Evolutionary conservation across 35 echinoderm and acorn worm genomes (phyloP).

Genomic region (Nesometra sesokonis): DNA sequence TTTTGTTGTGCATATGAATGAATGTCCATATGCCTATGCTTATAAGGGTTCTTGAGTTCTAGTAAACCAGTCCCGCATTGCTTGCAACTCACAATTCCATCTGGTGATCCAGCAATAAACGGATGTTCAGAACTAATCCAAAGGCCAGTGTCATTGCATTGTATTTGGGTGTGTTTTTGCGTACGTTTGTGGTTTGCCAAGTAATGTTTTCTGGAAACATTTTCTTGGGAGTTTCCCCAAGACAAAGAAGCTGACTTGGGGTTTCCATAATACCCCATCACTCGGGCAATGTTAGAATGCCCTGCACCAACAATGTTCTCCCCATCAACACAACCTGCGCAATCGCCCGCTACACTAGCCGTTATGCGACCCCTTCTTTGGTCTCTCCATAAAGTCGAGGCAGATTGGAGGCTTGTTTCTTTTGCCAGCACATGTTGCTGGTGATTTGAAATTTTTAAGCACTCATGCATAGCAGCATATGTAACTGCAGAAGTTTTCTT

Average conservation of each 20-base stretch:
- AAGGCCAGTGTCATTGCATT: constrained; percentile 29
- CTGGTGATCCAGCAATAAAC: constrained; percentile 35
- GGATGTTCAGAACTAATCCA: constrained; percentile 23
- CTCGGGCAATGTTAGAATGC: not conserved
- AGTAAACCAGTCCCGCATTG: constrained; percentile 29
- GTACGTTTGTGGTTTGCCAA: constrained; percentile 23
- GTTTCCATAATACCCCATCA: not conserved
- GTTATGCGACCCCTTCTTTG: not conserved
- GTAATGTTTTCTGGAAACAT: constrained; percentile 4
- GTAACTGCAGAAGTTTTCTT: not conserved
- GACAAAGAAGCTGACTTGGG: not conserved
- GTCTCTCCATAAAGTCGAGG: not conserved
- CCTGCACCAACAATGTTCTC: not conserved
- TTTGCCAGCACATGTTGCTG: not conserved
- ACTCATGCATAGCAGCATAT: too few relatives aligned
- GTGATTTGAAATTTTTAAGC: too few relatives aligned
- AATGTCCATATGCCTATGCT: constrained; percentile 15
- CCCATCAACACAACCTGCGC: not conserved
- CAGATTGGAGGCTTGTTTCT: not conserved
- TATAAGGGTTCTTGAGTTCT: constrained; percentile 43
- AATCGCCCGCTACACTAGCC: not conserved
- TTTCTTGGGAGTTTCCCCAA: constrained; percentile 5
- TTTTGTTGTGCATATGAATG: constrained; percentile 5
- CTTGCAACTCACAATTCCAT: constrained; percentile 30
- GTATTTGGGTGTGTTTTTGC: constrained; percentile 18